Evolutionary conservation across 2,888 invertebrate species (phyloP).

Genomic region (Eueremaeus valkanovi): DNA sequence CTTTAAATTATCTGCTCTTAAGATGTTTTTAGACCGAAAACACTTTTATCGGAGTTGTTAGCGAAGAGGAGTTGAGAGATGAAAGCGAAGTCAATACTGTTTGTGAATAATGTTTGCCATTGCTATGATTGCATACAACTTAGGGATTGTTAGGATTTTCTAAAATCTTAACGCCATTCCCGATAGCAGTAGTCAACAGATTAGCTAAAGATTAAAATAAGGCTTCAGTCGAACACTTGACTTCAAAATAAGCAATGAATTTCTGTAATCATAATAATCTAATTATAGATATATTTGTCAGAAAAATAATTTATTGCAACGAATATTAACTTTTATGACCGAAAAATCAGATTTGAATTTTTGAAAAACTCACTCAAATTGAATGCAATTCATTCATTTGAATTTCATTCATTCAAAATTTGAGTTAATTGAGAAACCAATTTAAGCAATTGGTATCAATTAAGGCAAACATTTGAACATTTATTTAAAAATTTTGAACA

Average conservation of each 20-base stretch:
- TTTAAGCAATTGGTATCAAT: background rate
- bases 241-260: too few relatives aligned
- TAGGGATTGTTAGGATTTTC: background rate
- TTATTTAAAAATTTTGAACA: background rate
- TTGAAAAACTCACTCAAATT: too few relatives aligned
- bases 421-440: background rate
- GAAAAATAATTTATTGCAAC: too few relatives aligned
- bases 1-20: conserved; percentile 8
- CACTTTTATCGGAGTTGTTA: background rate
- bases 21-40: conserved; percentile 22
- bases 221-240: too few relatives aligned
- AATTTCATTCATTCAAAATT: background rate
- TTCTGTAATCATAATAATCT: too few relatives aligned
- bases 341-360: too few relatives aligned
- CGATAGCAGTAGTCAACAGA: background rate
- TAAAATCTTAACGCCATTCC: background rate
- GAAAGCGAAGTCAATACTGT: conserved; percentile 6
- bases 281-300: too few relatives aligned
- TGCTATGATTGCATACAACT: conserved; percentile 17
- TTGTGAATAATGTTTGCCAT: conserved; percentile 10
- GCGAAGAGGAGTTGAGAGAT: conserved; percentile 5
- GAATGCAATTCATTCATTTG: too few relatives aligned
- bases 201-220: background rate
- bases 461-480: background rate
- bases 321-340: too few relatives aligned